Base-by-base conservation (phyloP, 2,113 vertebrate genomes). In the Mobula birostris region DNA sequence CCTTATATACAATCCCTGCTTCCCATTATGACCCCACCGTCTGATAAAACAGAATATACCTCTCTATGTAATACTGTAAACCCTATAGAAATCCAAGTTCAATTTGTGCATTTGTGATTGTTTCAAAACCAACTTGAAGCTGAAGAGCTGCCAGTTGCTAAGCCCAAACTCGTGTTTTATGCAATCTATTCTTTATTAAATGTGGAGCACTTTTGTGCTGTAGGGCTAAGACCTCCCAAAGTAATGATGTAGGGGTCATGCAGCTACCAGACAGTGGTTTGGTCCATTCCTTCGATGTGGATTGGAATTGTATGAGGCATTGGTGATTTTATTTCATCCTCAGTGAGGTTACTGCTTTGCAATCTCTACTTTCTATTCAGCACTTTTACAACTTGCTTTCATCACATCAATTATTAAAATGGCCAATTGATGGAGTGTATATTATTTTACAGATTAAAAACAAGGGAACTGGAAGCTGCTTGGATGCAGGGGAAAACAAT, bases 401-500 rank as follows among this genome's bases (percentile, higher is more conserved):
- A 21, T 78, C 21, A 2, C 72, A 66, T 24, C 17, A 36, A 61
- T 36, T 36, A 66, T 66, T 24, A 24, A 32, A 77, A 77, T 24
- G 6, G 32, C 40, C 7, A 66, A 77, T 15, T 78, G n/a, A 24
- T 94, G n/a, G 29, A 79, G 12, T 68, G n/a, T 1, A 19, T 32
- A 7, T 91, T 66, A 77, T 58, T 95, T 78, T 14, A 2, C 96
- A 99, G 99, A 96, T 99, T 8, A 98, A 95, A 96, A 99, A 99
- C 79, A 94, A 95, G 0, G 98, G 97, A 68, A 96, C 97, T 68
- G 95, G 96, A 32, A 97, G 95, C 7, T 99, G 98, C 94, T 96
- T 99, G 95, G 98, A 99, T 83, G 98, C 97, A 0, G 98, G 98
- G 0, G 98, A 98, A 95, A 97, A 95, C 94, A 99, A 99, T 96